Conservation (phyloP, 2,113 vertebrate species). For the Mandrillus leucophaeus region DNA sequence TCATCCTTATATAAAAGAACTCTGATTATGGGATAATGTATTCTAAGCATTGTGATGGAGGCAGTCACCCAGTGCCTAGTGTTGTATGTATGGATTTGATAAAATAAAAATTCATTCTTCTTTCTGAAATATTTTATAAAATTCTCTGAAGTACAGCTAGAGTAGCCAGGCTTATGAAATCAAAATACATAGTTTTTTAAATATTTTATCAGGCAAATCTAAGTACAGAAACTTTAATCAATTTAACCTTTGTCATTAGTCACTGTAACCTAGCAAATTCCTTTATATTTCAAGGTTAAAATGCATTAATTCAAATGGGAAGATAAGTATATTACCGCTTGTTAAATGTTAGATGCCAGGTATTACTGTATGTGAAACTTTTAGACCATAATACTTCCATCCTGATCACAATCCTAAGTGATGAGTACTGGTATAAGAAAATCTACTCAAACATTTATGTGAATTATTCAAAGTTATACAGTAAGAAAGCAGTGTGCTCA, state of each 20-base stretch:
- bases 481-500: neutral
- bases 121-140: neutral
- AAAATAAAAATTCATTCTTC: neutral
- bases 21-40: neutral
- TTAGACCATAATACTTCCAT: neutral
- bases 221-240: neutral
- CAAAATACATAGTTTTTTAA: neutral
- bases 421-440: neutral
- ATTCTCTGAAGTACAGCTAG: neutral
- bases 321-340: neutral
- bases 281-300: constrained; percentile 8
- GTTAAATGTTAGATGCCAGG: neutral
- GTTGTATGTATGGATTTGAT: neutral
- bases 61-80: neutral
- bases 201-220: neutral
- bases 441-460: neutral
- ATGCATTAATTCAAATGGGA: neutral
- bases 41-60: neutral
- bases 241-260: neutral
- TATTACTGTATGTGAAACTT: neutral
- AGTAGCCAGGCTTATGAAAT: neutral
- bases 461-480: neutral
- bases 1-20: neutral
- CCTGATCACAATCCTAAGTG: neutral
- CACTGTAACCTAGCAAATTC: neutral